These are phyloP conservation scores for Zaprionus kolodkinae DNA, from an alignment of 1,140 invertebrate genomes.

Conservation along the genomic window DNA sequence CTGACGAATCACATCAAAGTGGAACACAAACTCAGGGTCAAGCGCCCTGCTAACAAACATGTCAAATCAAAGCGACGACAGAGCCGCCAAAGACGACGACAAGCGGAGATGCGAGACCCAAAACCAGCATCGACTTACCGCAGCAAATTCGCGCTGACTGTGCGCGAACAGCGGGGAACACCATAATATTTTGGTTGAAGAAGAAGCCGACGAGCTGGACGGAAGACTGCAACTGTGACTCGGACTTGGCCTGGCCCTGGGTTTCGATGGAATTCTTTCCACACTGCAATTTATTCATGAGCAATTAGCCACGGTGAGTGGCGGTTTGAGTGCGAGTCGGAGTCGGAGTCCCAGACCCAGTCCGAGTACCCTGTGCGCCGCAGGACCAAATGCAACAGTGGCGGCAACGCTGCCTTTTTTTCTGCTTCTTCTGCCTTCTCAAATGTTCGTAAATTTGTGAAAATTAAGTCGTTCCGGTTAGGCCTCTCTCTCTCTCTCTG, in stretches of 20 bases:
- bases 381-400: slow-evolving; percentile 60
- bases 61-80: slow-evolving; percentile 74
- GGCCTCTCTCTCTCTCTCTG: slow-evolving; percentile 25
- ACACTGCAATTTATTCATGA: slow-evolving; percentile 67
- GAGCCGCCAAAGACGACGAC: slow-evolving; percentile 54
- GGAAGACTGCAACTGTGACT: slow-evolving; percentile 3
- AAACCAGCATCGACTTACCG: slow-evolving; percentile 75
- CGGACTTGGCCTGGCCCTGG: not conserved
- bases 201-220: not conserved
- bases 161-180: slow-evolving; percentile 78
- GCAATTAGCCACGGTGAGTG: slow-evolving; percentile 77
- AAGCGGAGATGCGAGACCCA: slow-evolving; percentile 26
- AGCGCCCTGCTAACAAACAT: slow-evolving; percentile 73
- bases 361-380: slow-evolving; percentile 46
- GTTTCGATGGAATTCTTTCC: slow-evolving; percentile 63
- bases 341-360: slow-evolving; percentile 32
- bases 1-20: slow-evolving; percentile 84
- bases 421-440: slow-evolving; percentile 31
- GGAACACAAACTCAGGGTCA: slow-evolving; percentile 74
- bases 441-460: slow-evolving; percentile 79
- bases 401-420: slow-evolving; percentile 17
- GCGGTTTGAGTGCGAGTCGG: slow-evolving; percentile 58
- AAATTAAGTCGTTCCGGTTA: slow-evolving; percentile 83
- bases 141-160: slow-evolving; percentile 76
- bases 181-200: slow-evolving; percentile 84